These are phyloP conservation scores for Aphidius colemani DNA, from an alignment of 2,888 invertebrate species.

Conservation along the genomic window DNA sequence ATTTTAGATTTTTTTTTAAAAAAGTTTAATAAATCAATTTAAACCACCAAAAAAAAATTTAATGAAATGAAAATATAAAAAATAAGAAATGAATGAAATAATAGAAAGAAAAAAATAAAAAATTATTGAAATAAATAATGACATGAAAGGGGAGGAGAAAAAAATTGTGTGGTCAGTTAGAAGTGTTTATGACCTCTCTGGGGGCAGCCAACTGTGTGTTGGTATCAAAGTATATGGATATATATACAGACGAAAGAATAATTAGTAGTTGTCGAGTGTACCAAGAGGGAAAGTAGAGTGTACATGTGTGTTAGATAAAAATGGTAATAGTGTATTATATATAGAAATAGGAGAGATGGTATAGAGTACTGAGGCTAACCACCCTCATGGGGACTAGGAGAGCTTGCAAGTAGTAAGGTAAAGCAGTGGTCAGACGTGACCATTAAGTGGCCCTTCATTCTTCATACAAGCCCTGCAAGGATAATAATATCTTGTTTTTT, in stretches of 20 bases:
- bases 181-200: constrained; percentile 23
- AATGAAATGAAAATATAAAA: background rate
- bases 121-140: constrained; percentile 9
- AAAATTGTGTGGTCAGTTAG: constrained; percentile 20
- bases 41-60: background rate
- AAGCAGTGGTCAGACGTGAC: constrained; percentile 51
- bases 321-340: background rate
- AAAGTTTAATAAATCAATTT: background rate
- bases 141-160: background rate
- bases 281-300: constrained; percentile 24
- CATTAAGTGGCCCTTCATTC: constrained; percentile 44
- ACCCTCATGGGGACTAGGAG: constrained; percentile 41
- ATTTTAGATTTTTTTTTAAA: background rate
- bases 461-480: background rate
- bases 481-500: constrained; percentile 19
- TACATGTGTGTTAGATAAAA: background rate
- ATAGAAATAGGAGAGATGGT: background rate
- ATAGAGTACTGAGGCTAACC: constrained; percentile 40
- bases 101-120: background rate
- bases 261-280: constrained; percentile 46
- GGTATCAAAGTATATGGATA: constrained; percentile 37
- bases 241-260: constrained; percentile 45
- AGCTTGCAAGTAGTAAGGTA: constrained; percentile 45
- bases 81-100: background rate
- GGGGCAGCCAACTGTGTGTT: constrained; percentile 13